Conservation (phyloP, 1,140 invertebrate species). For the Neocloeon triangulifer region DNA sequence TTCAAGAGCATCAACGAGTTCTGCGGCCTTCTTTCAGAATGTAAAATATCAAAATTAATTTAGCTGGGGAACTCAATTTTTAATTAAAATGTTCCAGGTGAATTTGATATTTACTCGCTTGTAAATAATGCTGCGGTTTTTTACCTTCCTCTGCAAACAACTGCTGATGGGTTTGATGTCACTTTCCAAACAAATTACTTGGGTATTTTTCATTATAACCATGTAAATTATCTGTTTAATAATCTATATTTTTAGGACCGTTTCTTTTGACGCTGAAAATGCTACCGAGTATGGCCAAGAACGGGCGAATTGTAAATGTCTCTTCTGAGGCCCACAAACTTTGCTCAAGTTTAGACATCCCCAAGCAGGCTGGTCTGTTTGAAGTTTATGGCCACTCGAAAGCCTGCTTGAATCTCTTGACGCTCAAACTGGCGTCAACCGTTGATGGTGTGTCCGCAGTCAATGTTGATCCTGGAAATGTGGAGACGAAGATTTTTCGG, state of each 20-base stretch:
- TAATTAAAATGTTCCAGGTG: conserved; percentile 3
- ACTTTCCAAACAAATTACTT: conserved; percentile 40
- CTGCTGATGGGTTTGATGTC: conserved; percentile 29
- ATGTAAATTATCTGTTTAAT: too few species aligned
- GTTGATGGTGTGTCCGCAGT: conserved; percentile 12
- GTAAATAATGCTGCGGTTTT: conserved; percentile 39
- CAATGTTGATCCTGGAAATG: conserved; percentile 18
- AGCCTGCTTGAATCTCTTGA: conserved; percentile 11
- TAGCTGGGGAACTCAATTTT: conserved; percentile 2
- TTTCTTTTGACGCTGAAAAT: conserved; percentile 16
- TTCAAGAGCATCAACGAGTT: conserved; percentile 14
- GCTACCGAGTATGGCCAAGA: conserved; percentile 10
- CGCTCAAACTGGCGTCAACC: conserved; percentile 12
- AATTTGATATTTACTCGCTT: conserved; percentile 17
- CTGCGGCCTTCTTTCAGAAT: conserved; percentile 11
- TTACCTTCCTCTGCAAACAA: conserved; percentile 22
- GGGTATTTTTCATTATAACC: too few species aligned
- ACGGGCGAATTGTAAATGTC: conserved; percentile 16
- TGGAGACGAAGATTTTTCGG: conserved; percentile 16
- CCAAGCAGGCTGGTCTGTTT: not conserved
- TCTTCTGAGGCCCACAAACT: conserved; percentile 15
- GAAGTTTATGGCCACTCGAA: conserved; percentile 2
- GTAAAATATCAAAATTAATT: conserved; percentile 11
- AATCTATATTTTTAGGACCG: conserved; percentile 10
- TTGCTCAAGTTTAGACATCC: conserved; percentile 9